Evolutionary conservation across 2,888 invertebrate species (phyloP).

Genomic region (Argyresthia goedartella): DNA sequence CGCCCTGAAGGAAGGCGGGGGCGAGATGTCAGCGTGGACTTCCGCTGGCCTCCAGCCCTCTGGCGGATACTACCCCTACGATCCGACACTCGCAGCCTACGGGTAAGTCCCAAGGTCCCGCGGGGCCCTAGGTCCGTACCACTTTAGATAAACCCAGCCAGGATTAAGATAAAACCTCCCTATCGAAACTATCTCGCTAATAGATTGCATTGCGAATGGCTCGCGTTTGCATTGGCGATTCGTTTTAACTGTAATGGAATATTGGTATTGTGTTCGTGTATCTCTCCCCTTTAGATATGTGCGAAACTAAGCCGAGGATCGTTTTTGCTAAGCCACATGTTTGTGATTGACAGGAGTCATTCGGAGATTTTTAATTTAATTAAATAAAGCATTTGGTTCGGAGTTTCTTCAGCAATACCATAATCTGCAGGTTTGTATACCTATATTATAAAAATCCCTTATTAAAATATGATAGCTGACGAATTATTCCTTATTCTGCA

Average conservation of each 20-base stretch:
- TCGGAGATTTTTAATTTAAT: too few relatives aligned
- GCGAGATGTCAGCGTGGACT: constrained; percentile 94
- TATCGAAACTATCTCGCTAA: constrained; percentile 59
- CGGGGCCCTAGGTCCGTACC: constrained; percentile 44
- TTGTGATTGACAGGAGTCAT: constrained; percentile 20
- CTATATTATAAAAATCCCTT: too few relatives aligned
- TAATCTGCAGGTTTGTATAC: too few relatives aligned
- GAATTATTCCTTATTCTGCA: too few relatives aligned
- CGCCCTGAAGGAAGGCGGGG: constrained; percentile 86
- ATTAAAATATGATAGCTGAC: too few relatives aligned
- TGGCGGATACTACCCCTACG: constrained; percentile 93
- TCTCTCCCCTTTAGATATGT: constrained; percentile 26
- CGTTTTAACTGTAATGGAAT: constrained; percentile 50
- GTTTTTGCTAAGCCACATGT: constrained; percentile 27
- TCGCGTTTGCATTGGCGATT: constrained; percentile 57
- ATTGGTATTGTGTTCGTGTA: constrained; percentile 44
- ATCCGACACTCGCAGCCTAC: constrained; percentile 92
- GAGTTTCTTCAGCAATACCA: too few relatives aligned
- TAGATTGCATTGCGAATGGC: constrained; percentile 66
- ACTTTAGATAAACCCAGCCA: constrained; percentile 60
- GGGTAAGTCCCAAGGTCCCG: constrained; percentile 80
- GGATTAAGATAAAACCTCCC: constrained; percentile 63
- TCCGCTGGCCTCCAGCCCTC: constrained; percentile 91
- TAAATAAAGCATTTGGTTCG: too few relatives aligned
- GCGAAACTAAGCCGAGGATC: constrained; percentile 5